Conservation (phyloP, 2,113 vertebrate genomes). For the cattle (Bos taurus) region DNA sequence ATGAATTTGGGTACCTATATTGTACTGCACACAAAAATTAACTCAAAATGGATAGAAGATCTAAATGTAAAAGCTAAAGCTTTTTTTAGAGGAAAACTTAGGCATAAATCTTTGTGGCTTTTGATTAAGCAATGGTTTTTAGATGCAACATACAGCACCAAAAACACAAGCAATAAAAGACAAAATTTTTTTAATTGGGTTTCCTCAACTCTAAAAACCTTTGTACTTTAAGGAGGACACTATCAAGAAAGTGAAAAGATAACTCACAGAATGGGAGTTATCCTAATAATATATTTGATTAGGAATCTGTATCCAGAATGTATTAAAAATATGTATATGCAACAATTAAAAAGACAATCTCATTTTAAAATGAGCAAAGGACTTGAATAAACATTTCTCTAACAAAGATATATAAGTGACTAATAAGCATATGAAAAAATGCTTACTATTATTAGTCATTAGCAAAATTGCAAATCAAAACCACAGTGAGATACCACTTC, state of each 20-base stretch:
- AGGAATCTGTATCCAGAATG: not conserved
- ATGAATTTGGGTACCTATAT: not conserved
- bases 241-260: not conserved
- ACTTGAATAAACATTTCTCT: not conserved
- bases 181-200: not conserved
- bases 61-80: not conserved
- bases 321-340: not conserved
- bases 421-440: not conserved
- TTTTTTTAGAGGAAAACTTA: not conserved
- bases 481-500: not conserved
- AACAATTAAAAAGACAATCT: not conserved
- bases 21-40: not conserved
- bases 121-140: not conserved
- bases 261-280: not conserved
- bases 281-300: not conserved
- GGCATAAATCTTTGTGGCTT: not conserved
- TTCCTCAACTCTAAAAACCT: not conserved
- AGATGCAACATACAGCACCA: not conserved
- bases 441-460: not conserved
- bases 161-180: not conserved
- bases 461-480: not conserved
- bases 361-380: not conserved
- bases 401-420: not conserved
- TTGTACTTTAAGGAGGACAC: not conserved
- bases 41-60: not conserved